A percentile compares a stretch with the other conserved stretches of the same genome.
These are phyloP conservation scores for Coregonus ussuriensis DNA, from an alignment of 2,797 vertebrate genomes.

Conservation along the genomic window DNA sequence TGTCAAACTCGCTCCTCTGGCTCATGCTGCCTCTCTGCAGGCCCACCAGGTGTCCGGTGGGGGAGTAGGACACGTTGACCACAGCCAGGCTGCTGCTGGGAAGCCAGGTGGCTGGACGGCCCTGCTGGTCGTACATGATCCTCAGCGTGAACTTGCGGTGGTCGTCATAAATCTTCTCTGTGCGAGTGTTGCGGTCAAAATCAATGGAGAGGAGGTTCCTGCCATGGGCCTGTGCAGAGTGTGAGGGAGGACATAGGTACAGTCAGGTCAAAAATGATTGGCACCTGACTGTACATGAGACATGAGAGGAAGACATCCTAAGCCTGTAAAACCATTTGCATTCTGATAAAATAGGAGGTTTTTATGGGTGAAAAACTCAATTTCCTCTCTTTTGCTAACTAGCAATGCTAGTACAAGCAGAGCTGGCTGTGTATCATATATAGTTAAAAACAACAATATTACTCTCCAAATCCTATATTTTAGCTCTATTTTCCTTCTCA, in stretches of 20 bases:
- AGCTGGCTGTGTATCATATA: no score
- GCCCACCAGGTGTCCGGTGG: slow-evolving; percentile 81
- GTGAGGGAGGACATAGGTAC: background rate
- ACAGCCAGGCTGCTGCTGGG: slow-evolving; percentile 86
- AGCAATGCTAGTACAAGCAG: no score
- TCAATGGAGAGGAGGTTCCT: slow-evolving; percentile 87
- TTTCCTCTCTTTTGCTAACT: no score
- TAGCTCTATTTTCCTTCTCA: background rate
- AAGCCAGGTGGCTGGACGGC: slow-evolving; percentile 86
- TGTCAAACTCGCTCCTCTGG: slow-evolving; percentile 83
- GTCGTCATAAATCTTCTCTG: slow-evolving; percentile 90
- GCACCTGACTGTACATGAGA: no score
- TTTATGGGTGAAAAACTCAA: no score
- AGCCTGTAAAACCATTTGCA: no score
- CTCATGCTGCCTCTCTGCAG: slow-evolving; percentile 89
- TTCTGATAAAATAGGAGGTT: no score
- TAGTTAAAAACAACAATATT: background rate
- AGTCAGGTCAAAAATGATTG: no score
- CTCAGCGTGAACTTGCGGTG: slow-evolving; percentile 87
- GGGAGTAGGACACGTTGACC: slow-evolving; percentile 87
- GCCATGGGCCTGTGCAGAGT: slow-evolving; percentile 78
- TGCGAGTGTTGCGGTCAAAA: slow-evolving; percentile 87
- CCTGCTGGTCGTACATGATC: slow-evolving; percentile 86
- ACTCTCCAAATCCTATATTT: background rate
- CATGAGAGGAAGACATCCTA: no score